Conservation (phyloP, 92 coral and sea anemone species). For the Palythoa caribaeorum region DNA sequence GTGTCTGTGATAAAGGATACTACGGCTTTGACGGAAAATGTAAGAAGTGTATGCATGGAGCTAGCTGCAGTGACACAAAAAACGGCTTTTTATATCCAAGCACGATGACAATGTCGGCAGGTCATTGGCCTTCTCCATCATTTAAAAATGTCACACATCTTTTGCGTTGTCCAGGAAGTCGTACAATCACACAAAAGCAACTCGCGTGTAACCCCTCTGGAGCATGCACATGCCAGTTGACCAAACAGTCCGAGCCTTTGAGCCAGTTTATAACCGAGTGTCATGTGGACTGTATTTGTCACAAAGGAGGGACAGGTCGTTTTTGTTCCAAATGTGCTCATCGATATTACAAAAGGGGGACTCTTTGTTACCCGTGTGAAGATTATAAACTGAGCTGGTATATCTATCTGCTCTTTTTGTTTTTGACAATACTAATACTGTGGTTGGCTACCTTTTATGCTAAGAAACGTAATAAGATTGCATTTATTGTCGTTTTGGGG, state of each 20-base stretch:
- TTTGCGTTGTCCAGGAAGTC: conserved; percentile 44
- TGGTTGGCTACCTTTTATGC: conserved; percentile 55
- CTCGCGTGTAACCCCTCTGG: conserved; percentile 68
- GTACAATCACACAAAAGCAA: not conserved
- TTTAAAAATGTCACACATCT: conserved; percentile 61
- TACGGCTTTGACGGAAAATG: conserved; percentile 68
- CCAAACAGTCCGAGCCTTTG: not conserved
- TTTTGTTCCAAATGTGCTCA: conserved; percentile 70
- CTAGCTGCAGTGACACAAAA: conserved; percentile 37
- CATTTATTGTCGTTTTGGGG: conserved; percentile 52
- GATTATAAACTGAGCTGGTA: conserved; percentile 53
- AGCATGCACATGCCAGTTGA: conserved; percentile 47
- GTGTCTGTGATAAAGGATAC: conserved; percentile 69
- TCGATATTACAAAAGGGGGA: conserved; percentile 63
- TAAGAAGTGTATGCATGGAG: conserved; percentile 66
- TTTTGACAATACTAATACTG: conserved; percentile 48
- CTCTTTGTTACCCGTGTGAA: conserved; percentile 62
- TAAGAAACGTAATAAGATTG: conserved; percentile 39
- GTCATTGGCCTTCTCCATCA: conserved; percentile 73
- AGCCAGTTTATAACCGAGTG: conserved; percentile 45
- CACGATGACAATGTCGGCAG: conserved; percentile 53
- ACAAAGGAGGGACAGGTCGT: conserved; percentile 65
- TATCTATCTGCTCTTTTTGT: conserved; percentile 53
- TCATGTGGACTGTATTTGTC: conserved; percentile 55
- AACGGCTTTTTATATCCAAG: conserved; percentile 40